A percentile compares a stretch with the other conserved stretches of the same genome.
phyloP scores from a whole-genome alignment of 2,797 vertebrate species.

The Buphagus erythrorhynchus region DNA sequence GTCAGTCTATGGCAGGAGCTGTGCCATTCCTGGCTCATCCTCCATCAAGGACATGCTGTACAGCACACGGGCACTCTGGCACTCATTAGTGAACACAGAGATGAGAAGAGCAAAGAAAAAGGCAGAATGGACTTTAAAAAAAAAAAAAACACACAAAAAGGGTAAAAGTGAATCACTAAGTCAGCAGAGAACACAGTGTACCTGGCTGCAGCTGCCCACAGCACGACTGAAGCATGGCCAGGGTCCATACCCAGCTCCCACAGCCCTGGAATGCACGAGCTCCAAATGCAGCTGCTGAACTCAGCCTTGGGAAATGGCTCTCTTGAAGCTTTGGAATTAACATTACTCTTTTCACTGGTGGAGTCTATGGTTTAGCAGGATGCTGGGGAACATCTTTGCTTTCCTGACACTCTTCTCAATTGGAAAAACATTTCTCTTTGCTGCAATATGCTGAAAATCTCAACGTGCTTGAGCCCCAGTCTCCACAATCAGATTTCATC shows the following conservation, averaged over 20 bases:
- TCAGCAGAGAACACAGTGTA: not conserved
- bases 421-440: not conserved
- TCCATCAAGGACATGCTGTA: not conserved
- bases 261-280: rapidly evolving
- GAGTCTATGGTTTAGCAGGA: not conserved
- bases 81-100: not conserved
- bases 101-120: too few relatives aligned
- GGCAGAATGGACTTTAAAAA: not conserved
- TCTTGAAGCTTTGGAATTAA: not conserved
- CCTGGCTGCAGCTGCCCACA: not conserved
- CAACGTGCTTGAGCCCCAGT: not conserved
- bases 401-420: not conserved
- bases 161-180: not conserved
- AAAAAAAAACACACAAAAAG: not conserved
- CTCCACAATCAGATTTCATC: not conserved
- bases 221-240: not conserved
- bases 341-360: not conserved
- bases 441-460: not conserved
- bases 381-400: slow-evolving; percentile 17
- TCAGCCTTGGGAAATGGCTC: rapidly evolving
- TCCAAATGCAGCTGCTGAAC: not conserved
- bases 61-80: rapidly evolving
- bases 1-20: not conserved
- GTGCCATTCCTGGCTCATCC: not conserved
- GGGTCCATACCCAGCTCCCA: not conserved